Percentiles rank a stretch among this genome's conserved stretches.
phyloP scores from a whole-genome alignment of 1,140 invertebrate genomes.

The Micrasema minimum region DNA sequence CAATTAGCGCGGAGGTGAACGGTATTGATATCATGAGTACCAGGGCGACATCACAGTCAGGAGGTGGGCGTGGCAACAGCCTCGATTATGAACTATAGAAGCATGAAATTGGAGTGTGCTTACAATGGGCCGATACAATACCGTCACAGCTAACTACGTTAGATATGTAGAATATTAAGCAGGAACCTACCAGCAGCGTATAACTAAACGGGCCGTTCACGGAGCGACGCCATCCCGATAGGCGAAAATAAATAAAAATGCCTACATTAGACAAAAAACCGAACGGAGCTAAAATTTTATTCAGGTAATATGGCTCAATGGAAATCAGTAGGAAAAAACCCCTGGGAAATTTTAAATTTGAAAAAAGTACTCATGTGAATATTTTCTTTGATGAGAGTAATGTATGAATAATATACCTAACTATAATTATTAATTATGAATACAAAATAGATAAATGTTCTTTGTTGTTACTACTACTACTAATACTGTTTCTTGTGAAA shows the following conservation, averaged over 20 bases:
- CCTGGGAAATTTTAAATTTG: no score
- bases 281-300: neutral
- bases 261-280: neutral
- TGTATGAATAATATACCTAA: no score
- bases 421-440: no score
- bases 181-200: neutral
- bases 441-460: no score
- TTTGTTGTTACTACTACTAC: no score
- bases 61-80: constrained; percentile 21
- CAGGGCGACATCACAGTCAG: neutral
- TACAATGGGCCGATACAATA: constrained; percentile 39
- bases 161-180: neutral
- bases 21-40: neutral
- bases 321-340: no score
- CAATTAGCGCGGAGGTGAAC: neutral
- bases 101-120: constrained; percentile 49
- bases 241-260: neutral
- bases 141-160: constrained; percentile 9
- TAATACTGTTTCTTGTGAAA: no score
- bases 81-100: constrained; percentile 44
- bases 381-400: no score
- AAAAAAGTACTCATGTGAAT: no score
- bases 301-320: neutral
- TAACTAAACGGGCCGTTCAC: neutral
- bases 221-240: neutral